Evolutionary conservation across 2,113 vertebrate species (phyloP).

Genomic region (Fulica atra): DNA sequence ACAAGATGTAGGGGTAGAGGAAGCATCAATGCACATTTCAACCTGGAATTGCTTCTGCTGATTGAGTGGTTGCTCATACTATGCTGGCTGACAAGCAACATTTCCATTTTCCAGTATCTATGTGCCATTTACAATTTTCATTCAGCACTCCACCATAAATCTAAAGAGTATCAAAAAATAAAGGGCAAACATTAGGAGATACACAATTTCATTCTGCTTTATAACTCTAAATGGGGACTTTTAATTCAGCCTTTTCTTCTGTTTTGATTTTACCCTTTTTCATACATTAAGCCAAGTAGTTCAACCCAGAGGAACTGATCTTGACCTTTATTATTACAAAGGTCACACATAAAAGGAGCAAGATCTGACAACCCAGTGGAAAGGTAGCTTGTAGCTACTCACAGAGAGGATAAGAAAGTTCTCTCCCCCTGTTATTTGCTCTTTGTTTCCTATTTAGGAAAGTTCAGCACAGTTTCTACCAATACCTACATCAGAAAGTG

Average conservation of each 20-base stretch:
- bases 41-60: not conserved
- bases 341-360: not conserved
- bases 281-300: not conserved
- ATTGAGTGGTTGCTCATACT: not conserved
- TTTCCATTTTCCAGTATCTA: not conserved
- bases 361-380: not conserved
- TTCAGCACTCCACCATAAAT: not conserved
- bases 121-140: not conserved
- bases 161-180: conserved; percentile 23
- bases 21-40: not conserved
- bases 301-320: not conserved
- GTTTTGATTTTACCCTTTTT: conserved; percentile 38
- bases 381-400: not conserved
- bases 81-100: not conserved
- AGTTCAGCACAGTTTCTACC: not conserved
- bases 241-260: not conserved
- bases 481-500: not conserved
- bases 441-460: not conserved
- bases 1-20: not conserved
- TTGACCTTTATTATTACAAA: not conserved
- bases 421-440: not conserved
- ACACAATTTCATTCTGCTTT: not conserved
- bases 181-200: conserved; percentile 20
- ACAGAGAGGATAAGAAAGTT: not conserved
- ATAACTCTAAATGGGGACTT: not conserved